These are phyloP conservation scores for Trichogramma pretiosum DNA, from an alignment of 1,140 invertebrate genomes.

Conservation along the genomic window DNA sequence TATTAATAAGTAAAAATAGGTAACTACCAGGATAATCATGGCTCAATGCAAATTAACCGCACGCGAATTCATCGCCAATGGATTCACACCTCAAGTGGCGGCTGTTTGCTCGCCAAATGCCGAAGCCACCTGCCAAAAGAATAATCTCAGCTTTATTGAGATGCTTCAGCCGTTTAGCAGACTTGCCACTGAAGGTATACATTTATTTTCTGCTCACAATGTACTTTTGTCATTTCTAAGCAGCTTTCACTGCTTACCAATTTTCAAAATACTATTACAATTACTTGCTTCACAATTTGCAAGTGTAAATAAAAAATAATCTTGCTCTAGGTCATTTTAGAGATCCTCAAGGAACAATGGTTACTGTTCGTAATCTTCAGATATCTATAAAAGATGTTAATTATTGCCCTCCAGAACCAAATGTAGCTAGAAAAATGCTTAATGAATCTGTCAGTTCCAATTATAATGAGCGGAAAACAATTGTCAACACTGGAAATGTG, in stretches of 20 bases:
- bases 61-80: conserved; percentile 79
- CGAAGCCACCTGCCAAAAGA: conserved; percentile 76
- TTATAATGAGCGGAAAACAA: conserved; percentile 55
- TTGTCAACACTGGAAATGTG: conserved; percentile 42
- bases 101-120: conserved; percentile 73
- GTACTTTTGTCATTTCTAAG: too few species aligned
- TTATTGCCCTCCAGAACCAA: conserved; percentile 70
- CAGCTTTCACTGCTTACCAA: too few species aligned
- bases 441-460: conserved; percentile 75
- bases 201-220: too few species aligned
- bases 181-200: conserved; percentile 65
- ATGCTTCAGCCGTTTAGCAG: conserved; percentile 83
- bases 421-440: conserved; percentile 72
- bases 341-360: conserved; percentile 68
- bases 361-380: conserved; percentile 69
- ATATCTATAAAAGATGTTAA: conserved; percentile 75
- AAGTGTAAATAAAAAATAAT: not conserved
- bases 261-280: too few species aligned
- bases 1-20: too few species aligned
- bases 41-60: conserved; percentile 58
- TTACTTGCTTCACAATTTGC: not conserved
- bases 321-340: conserved; percentile 60
- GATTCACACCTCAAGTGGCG: conserved; percentile 82
- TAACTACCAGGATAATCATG: conserved; percentile 46
- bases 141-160: conserved; percentile 84